A percentile compares a stretch with the other conserved stretches of the same genome.
phyloP scores from a whole-genome alignment of 2,797 vertebrate genomes.

The Pseudochromis fuscus region DNA sequence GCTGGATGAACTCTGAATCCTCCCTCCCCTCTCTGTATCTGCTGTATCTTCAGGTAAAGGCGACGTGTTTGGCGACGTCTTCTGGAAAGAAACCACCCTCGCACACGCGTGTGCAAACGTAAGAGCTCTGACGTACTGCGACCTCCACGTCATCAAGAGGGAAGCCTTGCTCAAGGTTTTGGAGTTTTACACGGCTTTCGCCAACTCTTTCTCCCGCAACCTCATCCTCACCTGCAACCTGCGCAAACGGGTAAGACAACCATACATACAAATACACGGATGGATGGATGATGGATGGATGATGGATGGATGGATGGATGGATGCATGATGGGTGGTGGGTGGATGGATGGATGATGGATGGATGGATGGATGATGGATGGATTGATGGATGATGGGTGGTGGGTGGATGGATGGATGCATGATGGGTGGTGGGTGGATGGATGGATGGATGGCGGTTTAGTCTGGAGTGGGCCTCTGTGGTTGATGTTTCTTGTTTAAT shows the following conservation, averaged over 20 bases:
- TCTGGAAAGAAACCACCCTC: conserved; percentile 95
- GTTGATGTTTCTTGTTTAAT: too few relatives aligned
- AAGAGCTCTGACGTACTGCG: conserved; percentile 95
- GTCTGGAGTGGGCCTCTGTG: too few relatives aligned
- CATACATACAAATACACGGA: too few relatives aligned
- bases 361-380: too few relatives aligned
- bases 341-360: too few relatives aligned
- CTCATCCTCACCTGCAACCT: conserved; percentile 97
- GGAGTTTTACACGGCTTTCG: conserved; percentile 96
- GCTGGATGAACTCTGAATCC: neutral
- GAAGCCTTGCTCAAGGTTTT: conserved; percentile 96
- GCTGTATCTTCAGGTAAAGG: conserved; percentile 89
- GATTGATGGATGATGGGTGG: too few relatives aligned
- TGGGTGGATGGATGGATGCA: too few relatives aligned
- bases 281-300: too few relatives aligned
- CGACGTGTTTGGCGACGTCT: conserved; percentile 96
- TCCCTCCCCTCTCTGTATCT: neutral
- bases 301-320: too few relatives aligned
- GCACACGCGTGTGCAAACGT: conserved; percentile 96
- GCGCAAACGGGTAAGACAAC: conserved; percentile 93
- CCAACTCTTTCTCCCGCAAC: conserved; percentile 96
- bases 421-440: too few relatives aligned
- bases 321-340: too few relatives aligned
- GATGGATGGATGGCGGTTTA: too few relatives aligned
- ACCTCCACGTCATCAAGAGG: conserved; percentile 94